A percentile compares a stretch with the other conserved stretches of the same genome.
Evolutionary conservation across 2,888 invertebrate genomes (phyloP).

Genomic region (Galerucella calmariensis): DNA sequence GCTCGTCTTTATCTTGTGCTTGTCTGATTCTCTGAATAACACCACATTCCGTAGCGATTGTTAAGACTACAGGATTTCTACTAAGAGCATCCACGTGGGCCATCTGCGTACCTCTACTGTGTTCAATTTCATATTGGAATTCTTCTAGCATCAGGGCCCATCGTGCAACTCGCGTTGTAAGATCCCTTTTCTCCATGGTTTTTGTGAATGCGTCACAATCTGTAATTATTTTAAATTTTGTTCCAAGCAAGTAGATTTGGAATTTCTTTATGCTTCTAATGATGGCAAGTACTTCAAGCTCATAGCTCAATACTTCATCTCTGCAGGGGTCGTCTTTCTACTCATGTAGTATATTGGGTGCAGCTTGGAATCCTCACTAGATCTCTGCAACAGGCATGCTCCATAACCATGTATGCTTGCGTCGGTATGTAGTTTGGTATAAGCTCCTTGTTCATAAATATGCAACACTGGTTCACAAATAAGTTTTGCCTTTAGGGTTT

Average conservation of each 20-base stretch:
- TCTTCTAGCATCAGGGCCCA: slow-evolving; percentile 54
- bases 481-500: slow-evolving; percentile 31
- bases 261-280: slow-evolving; percentile 57
- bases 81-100: slow-evolving; percentile 53
- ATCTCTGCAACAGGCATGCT: slow-evolving; percentile 42
- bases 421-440: slow-evolving; percentile 45
- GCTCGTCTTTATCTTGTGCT: slow-evolving; percentile 39
- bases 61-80: slow-evolving; percentile 42
- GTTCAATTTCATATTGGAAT: slow-evolving; percentile 51
- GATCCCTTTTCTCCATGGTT: slow-evolving; percentile 54
- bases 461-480: slow-evolving; percentile 38
- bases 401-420: slow-evolving; percentile 44
- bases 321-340: slow-evolving; percentile 40
- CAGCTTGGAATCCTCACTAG: background rate
- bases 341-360: too few species aligned
- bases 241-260: slow-evolving; percentile 53
- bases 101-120: slow-evolving; percentile 51
- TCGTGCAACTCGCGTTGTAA: slow-evolving; percentile 53
- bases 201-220: slow-evolving; percentile 56
- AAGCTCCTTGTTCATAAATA: slow-evolving; percentile 39
- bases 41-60: slow-evolving; percentile 27
- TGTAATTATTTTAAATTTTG: slow-evolving; percentile 55
- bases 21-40: slow-evolving; percentile 22
- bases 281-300: slow-evolving; percentile 57
- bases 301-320: slow-evolving; percentile 55